phyloP scores from a whole-genome alignment of 2,113 vertebrate genomes.

The Mormyrus lacerda region DNA sequence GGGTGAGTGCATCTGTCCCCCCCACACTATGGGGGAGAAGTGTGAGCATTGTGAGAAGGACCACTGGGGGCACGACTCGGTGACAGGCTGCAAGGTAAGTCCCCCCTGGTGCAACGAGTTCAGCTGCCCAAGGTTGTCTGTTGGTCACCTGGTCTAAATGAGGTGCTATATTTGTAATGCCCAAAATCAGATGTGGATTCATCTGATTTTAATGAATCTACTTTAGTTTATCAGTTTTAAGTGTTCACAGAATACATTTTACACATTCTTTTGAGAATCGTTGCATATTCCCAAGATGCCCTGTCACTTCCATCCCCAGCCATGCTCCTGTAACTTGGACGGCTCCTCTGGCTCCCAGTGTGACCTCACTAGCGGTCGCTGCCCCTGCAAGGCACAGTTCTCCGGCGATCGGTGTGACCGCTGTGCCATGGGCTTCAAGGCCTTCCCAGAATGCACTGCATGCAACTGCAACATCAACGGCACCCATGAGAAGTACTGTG shows the following conservation, averaged over 20 bases:
- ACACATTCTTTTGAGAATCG: not conserved
- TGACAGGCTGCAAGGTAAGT: slow-evolving; percentile 77
- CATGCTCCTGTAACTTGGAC: slow-evolving; percentile 67
- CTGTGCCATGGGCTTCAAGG: slow-evolving; percentile 71
- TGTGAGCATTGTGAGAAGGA: slow-evolving; percentile 72
- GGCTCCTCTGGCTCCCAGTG: slow-evolving; percentile 69
- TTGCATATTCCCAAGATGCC: not conserved
- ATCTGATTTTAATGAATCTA: not conserved
- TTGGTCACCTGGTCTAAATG: not conserved
- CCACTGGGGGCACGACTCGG: slow-evolving; percentile 69
- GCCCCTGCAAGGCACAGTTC: slow-evolving; percentile 67
- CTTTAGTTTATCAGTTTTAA: not conserved
- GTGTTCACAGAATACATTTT: not conserved
- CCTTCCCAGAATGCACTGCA: slow-evolving; percentile 72
- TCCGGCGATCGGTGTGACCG: slow-evolving; percentile 61
- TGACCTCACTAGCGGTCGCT: slow-evolving; percentile 62
- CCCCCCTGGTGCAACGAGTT: not conserved
- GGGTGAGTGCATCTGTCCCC: slow-evolving; percentile 78
- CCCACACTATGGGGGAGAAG: slow-evolving; percentile 67
- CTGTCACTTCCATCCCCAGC: slow-evolving; percentile 45
- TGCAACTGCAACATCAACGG: slow-evolving; percentile 78
- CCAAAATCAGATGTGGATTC: not conserved
- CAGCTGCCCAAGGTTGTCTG: not conserved
- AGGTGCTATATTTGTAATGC: not conserved
- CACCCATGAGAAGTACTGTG: slow-evolving; percentile 62